Percentiles rank a stretch among this genome's conserved stretches.
These are phyloP conservation scores for Lepidurus couesii DNA, from an alignment of 1,140 invertebrate species.

Conservation along the genomic window DNA sequence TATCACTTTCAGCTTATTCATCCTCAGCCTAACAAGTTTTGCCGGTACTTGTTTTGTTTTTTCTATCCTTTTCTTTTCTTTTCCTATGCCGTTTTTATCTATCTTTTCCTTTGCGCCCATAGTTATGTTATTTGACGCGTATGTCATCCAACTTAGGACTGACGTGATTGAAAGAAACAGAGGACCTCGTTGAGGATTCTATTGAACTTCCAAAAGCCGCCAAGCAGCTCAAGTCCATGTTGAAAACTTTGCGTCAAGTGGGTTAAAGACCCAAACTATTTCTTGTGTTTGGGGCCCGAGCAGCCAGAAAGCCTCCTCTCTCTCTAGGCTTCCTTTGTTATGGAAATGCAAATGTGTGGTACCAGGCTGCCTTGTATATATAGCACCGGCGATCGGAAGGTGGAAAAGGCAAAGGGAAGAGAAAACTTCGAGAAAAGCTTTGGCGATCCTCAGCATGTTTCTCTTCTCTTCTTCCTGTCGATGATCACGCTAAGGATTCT, in stretches of 20 bases:
- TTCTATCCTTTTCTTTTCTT: constrained; percentile 25
- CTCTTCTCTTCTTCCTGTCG: not conserved
- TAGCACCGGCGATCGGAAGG: not conserved
- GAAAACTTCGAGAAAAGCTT: not conserved
- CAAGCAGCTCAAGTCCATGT: not conserved
- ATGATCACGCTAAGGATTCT: not conserved
- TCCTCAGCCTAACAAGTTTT: too few species aligned
- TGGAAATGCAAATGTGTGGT: constrained; percentile 9
- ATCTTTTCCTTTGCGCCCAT: not conserved
- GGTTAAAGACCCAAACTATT: not conserved
- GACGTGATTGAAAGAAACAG: not conserved
- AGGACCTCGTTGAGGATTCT: not conserved
- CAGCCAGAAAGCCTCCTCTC: not conserved
- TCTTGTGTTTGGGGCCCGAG: not conserved
- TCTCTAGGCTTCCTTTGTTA: constrained; percentile 14
- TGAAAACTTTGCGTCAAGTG: constrained; percentile 7
- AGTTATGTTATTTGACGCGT: too few species aligned
- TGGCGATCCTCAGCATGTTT: not conserved
- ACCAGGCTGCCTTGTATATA: not conserved
- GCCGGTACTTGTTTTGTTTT: too few species aligned
- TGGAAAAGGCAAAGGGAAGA: not conserved
- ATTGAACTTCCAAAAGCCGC: not conserved
- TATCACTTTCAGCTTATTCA: constrained; percentile 8
- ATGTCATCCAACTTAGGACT: too few species aligned
- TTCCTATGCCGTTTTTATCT: constrained; percentile 34